These are phyloP conservation scores for Megamerina dolium DNA, from an alignment of 2,888 invertebrate species.

Conservation along the genomic window DNA sequence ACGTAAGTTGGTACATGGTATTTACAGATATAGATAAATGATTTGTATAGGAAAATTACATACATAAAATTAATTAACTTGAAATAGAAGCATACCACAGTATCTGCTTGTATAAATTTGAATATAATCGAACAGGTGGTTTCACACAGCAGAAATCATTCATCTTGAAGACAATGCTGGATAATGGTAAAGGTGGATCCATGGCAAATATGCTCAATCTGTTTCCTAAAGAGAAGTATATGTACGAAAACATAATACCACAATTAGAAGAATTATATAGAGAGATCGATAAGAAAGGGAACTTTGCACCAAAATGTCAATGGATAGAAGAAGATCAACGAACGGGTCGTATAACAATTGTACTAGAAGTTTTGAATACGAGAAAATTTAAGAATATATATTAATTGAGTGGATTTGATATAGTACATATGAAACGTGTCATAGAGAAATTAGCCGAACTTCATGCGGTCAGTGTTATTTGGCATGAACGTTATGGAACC, in stretches of 20 bases:
- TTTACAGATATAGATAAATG: too few species aligned
- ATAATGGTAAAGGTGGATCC: slow-evolving; percentile 32
- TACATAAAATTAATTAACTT: too few species aligned
- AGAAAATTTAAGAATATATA: slow-evolving; percentile 39
- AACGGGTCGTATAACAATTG: slow-evolving; percentile 33
- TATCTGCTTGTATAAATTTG: too few species aligned
- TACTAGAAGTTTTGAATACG: slow-evolving; percentile 39
- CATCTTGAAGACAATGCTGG: slow-evolving; percentile 39
- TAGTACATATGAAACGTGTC: slow-evolving; percentile 38
- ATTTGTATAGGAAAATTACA: too few species aligned
- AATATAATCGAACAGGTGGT: slow-evolving; percentile 27
- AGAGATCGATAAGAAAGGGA: slow-evolving; percentile 27
- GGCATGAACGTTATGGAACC: slow-evolving; percentile 32
- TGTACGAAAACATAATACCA: slow-evolving; percentile 40
- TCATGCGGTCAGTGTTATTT: slow-evolving; percentile 43
- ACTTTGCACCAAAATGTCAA: slow-evolving; percentile 39
- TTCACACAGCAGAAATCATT: slow-evolving; percentile 37
- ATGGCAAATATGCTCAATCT: slow-evolving; percentile 37
- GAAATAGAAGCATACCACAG: too few species aligned
- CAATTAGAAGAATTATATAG: slow-evolving; percentile 39
- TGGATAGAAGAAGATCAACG: slow-evolving; percentile 35
- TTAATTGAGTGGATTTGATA: slow-evolving; percentile 41
- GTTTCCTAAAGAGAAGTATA: slow-evolving; percentile 42
- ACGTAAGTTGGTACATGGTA: not conserved
- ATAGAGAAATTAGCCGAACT: slow-evolving; percentile 43